Evolutionary conservation across 2,888 invertebrate genomes (phyloP), one percentile per base, ranked within the genome.

Genomic region (Drosophila bunnanda): DNA sequence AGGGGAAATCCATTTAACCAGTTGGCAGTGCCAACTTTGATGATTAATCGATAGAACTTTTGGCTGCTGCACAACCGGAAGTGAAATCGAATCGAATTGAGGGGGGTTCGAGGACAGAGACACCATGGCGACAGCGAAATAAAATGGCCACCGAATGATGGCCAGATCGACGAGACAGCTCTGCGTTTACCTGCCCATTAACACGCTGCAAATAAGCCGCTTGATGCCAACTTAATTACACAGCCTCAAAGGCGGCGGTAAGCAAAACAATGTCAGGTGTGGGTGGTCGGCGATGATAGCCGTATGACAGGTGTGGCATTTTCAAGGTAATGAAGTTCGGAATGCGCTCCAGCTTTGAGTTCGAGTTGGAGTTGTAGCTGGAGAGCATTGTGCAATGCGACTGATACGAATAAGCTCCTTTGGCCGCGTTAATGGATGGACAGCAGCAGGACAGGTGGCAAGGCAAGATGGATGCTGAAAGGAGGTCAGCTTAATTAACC

Each of bases 41-140:
- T 86, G 90, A 86, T 86, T 86, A 89, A 86, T 86, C 90, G 76
- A 75, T 72, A 55, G 56, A 44, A 44, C 60, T 75, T 43, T 86
- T 89, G 88, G 86, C 88, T 61, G 69, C 59, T 39, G 66, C 39
- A 38, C 38, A 44, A 41, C 65, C 62, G 70, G 75, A 70, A 67
- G 44, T 56, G 54, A 82, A 53, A 71, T 50, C 22, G 61, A 70
- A 68, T 60, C 28, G 41, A 54, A 52, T 39, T 17, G 59, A 1
- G 50, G 9, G 20, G 32, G 15, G 17, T 5, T 39, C 50, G 32
- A 6, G 50, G 12, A 34, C 9, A 30, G 73, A 46, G 48, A 39
- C 53, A 46, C 32, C 20, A 13, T 41, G 64, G 67, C 52, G 52
- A 60, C 52, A 32, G 20, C 34, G 22, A 13, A 52, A 59, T 71